Conservation (phyloP, 2,113 vertebrate species). For the Hippocampus barbouri region DNA sequence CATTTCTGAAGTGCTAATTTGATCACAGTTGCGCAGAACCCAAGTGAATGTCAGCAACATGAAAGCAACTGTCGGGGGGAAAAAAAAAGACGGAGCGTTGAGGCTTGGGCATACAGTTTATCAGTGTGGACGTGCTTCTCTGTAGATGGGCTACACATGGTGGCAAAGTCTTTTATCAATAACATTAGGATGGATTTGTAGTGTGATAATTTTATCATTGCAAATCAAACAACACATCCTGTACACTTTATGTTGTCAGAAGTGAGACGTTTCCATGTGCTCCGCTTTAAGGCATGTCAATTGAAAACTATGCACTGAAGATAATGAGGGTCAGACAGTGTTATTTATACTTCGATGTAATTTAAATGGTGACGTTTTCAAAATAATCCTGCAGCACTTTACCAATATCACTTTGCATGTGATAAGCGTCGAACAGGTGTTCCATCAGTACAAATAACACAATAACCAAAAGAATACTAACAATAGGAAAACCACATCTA, state of each 20-base stretch:
- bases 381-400: not conserved
- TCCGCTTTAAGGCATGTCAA: not conserved
- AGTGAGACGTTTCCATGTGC: not conserved
- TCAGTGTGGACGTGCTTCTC: constrained; percentile 5
- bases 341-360: not conserved
- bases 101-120: constrained; percentile 12
- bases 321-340: not conserved
- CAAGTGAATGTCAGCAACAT: constrained; percentile 32
- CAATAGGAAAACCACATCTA: no score
- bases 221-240: not conserved
- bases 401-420: no score
- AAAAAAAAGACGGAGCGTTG: constrained; percentile 16
- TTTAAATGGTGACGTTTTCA: not conserved
- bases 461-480: no score
- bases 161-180: not conserved
- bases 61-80: constrained; percentile 24
- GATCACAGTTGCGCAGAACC: constrained; percentile 34
- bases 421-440: no score
- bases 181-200: not conserved
- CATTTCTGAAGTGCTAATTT: constrained; percentile 52
- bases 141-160: not conserved
- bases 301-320: not conserved
- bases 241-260: not conserved
- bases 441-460: no score
- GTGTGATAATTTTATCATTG: not conserved